Conservation (phyloP, 1,140 invertebrate species). For the Heliconius melpomene region DNA sequence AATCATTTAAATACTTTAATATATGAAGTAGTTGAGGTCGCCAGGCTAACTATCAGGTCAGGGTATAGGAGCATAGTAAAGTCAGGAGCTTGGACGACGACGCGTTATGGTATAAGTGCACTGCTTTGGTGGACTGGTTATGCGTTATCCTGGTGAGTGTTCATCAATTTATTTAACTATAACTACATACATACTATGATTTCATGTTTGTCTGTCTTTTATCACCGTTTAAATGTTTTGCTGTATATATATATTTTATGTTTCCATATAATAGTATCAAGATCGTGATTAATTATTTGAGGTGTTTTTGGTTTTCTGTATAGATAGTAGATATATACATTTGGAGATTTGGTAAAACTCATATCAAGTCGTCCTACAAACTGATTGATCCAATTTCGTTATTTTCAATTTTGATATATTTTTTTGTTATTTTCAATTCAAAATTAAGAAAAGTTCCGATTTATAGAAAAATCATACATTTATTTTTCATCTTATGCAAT, state of each 20-base stretch:
- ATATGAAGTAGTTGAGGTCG: conserved; percentile 56
- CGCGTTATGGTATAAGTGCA: conserved; percentile 72
- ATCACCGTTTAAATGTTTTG: conserved; percentile 16
- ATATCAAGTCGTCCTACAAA: too few species aligned
- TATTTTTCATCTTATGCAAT: not conserved
- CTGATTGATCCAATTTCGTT: not conserved
- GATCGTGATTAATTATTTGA: not conserved
- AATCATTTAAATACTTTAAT: conserved; percentile 14
- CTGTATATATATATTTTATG: not conserved
- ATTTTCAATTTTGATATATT: too few species aligned
- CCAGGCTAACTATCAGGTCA: conserved; percentile 16
- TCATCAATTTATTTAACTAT: conserved; percentile 66
- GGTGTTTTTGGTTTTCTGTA: too few species aligned
- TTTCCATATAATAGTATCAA: not conserved
- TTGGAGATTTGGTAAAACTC: too few species aligned
- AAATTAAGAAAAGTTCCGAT: not conserved
- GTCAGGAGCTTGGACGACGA: conserved; percentile 75
- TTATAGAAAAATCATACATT: not conserved
- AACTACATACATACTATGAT: not conserved
- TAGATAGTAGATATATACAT: too few species aligned
- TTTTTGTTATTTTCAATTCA: not conserved
- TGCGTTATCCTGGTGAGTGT: conserved; percentile 75
- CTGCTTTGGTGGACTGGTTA: conserved; percentile 79
- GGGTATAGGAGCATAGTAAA: conserved; percentile 49
- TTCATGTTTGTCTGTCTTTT: conserved; percentile 17